A percentile compares a stretch with the other conserved stretches of the same genome.
These are phyloP conservation scores for Drosophila rubida DNA, from an alignment of 2,888 invertebrate species.

Conservation along the genomic window DNA sequence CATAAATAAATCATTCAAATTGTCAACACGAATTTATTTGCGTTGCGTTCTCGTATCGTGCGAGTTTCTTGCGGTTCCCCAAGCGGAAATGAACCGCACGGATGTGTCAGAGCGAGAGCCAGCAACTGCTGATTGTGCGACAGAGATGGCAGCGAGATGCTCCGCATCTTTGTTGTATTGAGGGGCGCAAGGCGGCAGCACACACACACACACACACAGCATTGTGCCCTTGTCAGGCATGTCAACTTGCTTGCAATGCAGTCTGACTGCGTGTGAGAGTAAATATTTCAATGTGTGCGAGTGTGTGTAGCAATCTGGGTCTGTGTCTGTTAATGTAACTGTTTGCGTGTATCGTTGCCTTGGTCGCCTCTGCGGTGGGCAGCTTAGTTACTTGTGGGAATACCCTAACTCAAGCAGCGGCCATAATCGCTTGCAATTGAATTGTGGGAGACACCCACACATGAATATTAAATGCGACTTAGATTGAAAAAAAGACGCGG, in stretches of 20 bases:
- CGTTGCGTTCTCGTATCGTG: slow-evolving; percentile 54
- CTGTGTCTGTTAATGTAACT: slow-evolving; percentile 34
- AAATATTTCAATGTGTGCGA: slow-evolving; percentile 3
- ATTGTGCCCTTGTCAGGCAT: slow-evolving; percentile 62
- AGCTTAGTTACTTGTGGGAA: slow-evolving; percentile 34
- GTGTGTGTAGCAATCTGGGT: slow-evolving; percentile 14
- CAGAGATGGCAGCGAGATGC: not conserved
- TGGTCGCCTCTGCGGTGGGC: slow-evolving; percentile 43
- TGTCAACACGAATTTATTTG: slow-evolving; percentile 76
- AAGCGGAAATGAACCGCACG: slow-evolving; percentile 62
- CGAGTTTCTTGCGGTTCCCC: slow-evolving; percentile 60
- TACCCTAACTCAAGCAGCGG: slow-evolving; percentile 14
- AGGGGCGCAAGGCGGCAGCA: slow-evolving; percentile 12
- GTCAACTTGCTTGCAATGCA: slow-evolving; percentile 42
- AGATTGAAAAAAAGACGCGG: not conserved
- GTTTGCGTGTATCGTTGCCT: slow-evolving; percentile 40
- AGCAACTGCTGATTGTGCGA: slow-evolving; percentile 15
- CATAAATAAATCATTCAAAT: slow-evolving; percentile 77
- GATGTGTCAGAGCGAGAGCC: slow-evolving; percentile 16
- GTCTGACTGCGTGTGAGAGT: slow-evolving; percentile 3
- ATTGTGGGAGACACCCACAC: not conserved
- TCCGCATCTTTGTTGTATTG: slow-evolving; percentile 5
- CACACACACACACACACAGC: slow-evolving; percentile 35
- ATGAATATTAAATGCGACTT: not conserved
- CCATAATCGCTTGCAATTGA: not conserved